Evolutionary conservation across 2,888 invertebrate species (phyloP), one percentile per base, ranked within the genome.

Genomic region (Halictus quadricinctus): DNA sequence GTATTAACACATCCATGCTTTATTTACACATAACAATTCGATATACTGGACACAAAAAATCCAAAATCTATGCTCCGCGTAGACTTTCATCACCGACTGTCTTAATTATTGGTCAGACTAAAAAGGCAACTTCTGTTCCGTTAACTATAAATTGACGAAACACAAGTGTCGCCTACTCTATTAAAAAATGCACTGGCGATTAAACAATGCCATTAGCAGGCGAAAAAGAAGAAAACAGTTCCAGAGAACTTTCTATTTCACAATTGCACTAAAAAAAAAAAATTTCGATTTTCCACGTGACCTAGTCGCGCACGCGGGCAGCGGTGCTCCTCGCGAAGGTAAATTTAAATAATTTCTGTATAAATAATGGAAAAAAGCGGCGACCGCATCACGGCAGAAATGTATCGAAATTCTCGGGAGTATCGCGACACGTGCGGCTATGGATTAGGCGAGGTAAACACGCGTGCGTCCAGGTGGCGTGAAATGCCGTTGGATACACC

Each of bases 401-500:
- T 36, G 36, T 50, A 77, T 74, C 58, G 46, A 48, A 73, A 79
- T 76, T 83, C 50, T 46, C 41, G 48, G 48, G 66, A 76, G 70
- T 78, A 78, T 78, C 72, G 46, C 83, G 78, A 84, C 84, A 84
- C 79, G 86, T 86, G 84, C 81, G 81, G 81, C 79, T 88, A 82
- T 58, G 76, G 69, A 84, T 84, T 90, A 87, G 87, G 89, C 89
- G 88, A 90, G 83, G 88, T 88, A 87, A 89, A 91, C 88, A 89
- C 89, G 90, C 90, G 90, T 88, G 89, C 89, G 89, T 84, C 90
- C 90, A 91, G 92, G 91, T 91, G 91, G 92, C 88, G 91, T 88
- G 84, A 87, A 89, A 90, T 88, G 88, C 88, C 89, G 88, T 79
- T 79, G 80, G 58, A 15, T 81, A 36, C 76, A 76, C 76, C 79